Percentiles rank a stretch among this genome's conserved stretches.
Conservation (phyloP, 2,113 vertebrate species). For the Setophaga petechia region DNA sequence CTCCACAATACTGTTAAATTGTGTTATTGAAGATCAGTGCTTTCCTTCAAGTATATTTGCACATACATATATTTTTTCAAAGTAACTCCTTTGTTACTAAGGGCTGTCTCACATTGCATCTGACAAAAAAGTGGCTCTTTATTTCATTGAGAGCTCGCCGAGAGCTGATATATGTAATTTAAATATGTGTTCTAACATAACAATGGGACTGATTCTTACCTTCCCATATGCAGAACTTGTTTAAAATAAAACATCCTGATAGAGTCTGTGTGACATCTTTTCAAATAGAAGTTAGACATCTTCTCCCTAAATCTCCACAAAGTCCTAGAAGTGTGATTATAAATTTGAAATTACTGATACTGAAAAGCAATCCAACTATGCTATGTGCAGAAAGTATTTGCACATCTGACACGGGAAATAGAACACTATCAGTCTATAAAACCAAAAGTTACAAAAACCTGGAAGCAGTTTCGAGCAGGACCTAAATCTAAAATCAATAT, state of each 20-base stretch:
- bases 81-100: background rate
- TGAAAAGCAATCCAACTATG: background rate
- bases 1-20: background rate
- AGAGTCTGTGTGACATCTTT: background rate
- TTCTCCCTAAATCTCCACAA: background rate
- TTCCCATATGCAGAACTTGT: background rate
- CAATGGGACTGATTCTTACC: background rate
- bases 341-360: background rate
- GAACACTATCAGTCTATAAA: background rate
- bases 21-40: background rate
- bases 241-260: background rate
- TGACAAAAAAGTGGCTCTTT: background rate
- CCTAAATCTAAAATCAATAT: background rate
- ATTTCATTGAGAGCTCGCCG: background rate
- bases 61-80: background rate
- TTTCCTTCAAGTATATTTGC: background rate
- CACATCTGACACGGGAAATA: background rate
- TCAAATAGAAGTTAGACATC: background rate
- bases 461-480: background rate
- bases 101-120: background rate
- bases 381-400: background rate
- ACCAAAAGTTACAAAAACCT: background rate
- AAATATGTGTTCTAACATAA: background rate
- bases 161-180: background rate
- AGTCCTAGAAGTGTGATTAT: background rate